These are phyloP conservation scores for Perca schrenkii DNA, from an alignment of 2,113 vertebrate genomes.

Conservation along the genomic window DNA sequence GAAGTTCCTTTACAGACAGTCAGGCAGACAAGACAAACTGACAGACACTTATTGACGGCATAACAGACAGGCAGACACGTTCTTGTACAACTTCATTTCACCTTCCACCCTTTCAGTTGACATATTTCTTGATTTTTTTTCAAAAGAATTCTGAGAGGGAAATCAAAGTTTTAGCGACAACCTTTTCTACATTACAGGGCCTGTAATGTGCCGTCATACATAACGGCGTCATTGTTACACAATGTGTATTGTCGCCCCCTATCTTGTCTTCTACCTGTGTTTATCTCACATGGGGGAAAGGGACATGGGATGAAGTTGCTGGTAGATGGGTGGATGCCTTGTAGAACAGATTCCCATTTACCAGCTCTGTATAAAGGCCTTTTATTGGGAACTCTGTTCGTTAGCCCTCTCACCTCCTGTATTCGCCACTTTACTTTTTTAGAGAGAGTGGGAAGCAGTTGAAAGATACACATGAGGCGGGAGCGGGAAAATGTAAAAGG, in stretches of 20 bases:
- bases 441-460: slow-evolving; percentile 64
- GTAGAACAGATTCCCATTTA: slow-evolving; percentile 80
- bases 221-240: neutral
- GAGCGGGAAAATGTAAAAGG: slow-evolving; percentile 60
- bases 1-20: slow-evolving; percentile 38
- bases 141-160: neutral
- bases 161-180: neutral
- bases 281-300: slow-evolving; percentile 32
- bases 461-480: slow-evolving; percentile 64
- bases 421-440: slow-evolving; percentile 64
- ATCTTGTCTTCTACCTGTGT: slow-evolving; percentile 37
- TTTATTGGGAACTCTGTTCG: slow-evolving; percentile 74
- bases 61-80: neutral
- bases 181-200: neutral
- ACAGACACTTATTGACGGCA: slow-evolving; percentile 9
- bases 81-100: neutral
- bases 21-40: slow-evolving; percentile 16
- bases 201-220: neutral
- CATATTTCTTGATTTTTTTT: neutral
- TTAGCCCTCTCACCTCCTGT: slow-evolving; percentile 74
- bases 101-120: neutral
- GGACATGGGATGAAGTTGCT: slow-evolving; percentile 39
- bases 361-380: slow-evolving; percentile 66
- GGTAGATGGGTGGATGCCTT: slow-evolving; percentile 58
- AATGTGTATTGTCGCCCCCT: neutral